Conservation (phyloP, 1,140 invertebrate genomes). For the Drosophila sp. region DNA sequence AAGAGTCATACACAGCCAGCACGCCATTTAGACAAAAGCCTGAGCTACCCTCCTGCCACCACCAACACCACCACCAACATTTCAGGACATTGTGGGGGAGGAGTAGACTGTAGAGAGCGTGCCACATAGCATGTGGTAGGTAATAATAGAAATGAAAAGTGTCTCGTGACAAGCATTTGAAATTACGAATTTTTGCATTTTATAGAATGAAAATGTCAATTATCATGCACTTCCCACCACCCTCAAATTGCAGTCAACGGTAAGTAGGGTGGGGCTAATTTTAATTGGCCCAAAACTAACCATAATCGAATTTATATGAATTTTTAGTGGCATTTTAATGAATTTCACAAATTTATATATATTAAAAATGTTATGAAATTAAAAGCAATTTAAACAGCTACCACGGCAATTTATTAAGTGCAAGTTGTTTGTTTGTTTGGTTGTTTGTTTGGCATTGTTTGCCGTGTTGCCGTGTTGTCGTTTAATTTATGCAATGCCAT, state of each 20-base stretch:
- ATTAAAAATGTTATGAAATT: constrained; percentile 55
- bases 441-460: constrained; percentile 26
- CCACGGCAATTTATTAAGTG: constrained; percentile 31
- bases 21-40: constrained; percentile 55
- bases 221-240: constrained; percentile 16
- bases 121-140: constrained; percentile 50
- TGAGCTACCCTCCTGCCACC: neutral
- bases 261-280: constrained; percentile 23
- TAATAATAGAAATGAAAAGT: constrained; percentile 53
- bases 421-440: constrained; percentile 26
- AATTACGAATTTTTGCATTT: constrained; percentile 27
- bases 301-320: constrained; percentile 57
- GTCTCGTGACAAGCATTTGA: constrained; percentile 20
- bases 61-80: constrained; percentile 7
- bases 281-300: constrained; percentile 59
- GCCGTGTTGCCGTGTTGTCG: neutral
- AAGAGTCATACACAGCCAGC: constrained; percentile 34
- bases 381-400: constrained; percentile 59
- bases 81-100: neutral
- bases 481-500: constrained; percentile 68
- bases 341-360: constrained; percentile 55
- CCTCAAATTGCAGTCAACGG: neutral
- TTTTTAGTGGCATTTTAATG: constrained; percentile 69
- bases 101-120: constrained; percentile 2
- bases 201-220: constrained; percentile 9